Evolutionary conservation across 2,113 vertebrate species (phyloP), one percentile per base, ranked within the genome.

Genomic region (Nansenia antarctica): DNA sequence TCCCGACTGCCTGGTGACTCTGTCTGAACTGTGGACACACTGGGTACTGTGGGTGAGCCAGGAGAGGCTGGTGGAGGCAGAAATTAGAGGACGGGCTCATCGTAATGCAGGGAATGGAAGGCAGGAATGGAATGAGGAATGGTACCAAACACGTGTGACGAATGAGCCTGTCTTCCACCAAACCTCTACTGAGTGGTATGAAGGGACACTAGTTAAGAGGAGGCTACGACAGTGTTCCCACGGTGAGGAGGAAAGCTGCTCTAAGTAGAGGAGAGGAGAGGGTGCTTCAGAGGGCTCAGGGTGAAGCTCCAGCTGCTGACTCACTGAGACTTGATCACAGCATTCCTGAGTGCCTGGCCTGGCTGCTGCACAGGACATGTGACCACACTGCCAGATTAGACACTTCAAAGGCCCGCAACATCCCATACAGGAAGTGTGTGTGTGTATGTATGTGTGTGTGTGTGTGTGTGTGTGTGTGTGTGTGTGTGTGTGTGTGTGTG

Each of bases 1-100:
- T 62, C 73, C 52, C 45, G 53, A 61, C 49, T 62, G 69, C 70
- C 37, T 58, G 74, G 11, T 65, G 57, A 67, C 54, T 76, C 3
- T 57, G 26, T 29, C 15, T 5, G 54, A 35, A 61, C 55, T 29
- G 20, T 74, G 72, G 78, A 65, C 71, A 27, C 24, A 18, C 42
- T 45, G 61, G 37, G 14, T 27, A n/a, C n/a, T 27, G 24, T 15
- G n/a, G n/a, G n/a, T n/a, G 53, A 55, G 53, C 6, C 5, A 49
- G 3, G n/a, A 49, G 18, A 22, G n/a, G n/a, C n/a, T n/a, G n/a
- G n/a, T 20, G 4, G 45, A 49, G 45, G n/a, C 20, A 22, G 11
- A 49, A n/a, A n/a, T n/a, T n/a, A n/a, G n/a, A n/a, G n/a, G n/a
- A 5, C 35, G 35, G 5, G 9, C 11, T 11, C 5, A 11, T 5